Evolutionary conservation across 1,140 invertebrate genomes (phyloP), one percentile per base, ranked within the genome.

Genomic region (Drosophila subobscura): DNA sequence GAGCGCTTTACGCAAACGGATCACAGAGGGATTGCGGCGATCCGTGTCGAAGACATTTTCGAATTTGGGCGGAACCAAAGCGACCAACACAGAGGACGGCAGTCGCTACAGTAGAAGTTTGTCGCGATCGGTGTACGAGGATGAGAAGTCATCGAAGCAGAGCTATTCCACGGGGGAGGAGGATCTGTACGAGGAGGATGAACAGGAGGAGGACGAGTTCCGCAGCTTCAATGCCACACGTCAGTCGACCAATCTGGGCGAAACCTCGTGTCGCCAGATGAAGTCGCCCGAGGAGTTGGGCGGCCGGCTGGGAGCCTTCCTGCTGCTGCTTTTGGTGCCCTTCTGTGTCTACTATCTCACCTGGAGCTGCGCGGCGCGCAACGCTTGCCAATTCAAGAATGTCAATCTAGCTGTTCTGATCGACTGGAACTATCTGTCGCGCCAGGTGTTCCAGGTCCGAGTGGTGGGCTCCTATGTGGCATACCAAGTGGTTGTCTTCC

Each of bases 91-190:
- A 5, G 81, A 81, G 16, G 89, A 91, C 0, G 79, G 72, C 42
- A 90, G 80, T 66, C 89, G 89, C 23, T 91, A 89, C 10, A 90
- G 89, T 42, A 86, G 90, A 8, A 91, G 90, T 3, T 72, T 86
- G 0, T 91, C 89, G 4, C 73, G 90, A 51, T 91, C 90, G 2
- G 65, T 89, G 0, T 90, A 85, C 37, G 90, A 90, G 20, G 90
- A 91, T 23, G 85, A 81, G 20, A 81, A 84, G 45, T 90, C 78
- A 5, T 91, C 88, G 0, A 90, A 86, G 52, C 70, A 64, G 6
- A 92, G 92, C 61, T 92, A 92, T 67, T 93, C 92, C 6, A 92
- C 92, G 16, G 91, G 91, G 16, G 92, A 93, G 51, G 90, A 91
- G 53, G 75, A 85, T 37, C 46, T 63, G 27, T 85, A 71, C 0